Conservation (phyloP, 2,888 invertebrate genomes). For the Lucinisca nassula region DNA sequence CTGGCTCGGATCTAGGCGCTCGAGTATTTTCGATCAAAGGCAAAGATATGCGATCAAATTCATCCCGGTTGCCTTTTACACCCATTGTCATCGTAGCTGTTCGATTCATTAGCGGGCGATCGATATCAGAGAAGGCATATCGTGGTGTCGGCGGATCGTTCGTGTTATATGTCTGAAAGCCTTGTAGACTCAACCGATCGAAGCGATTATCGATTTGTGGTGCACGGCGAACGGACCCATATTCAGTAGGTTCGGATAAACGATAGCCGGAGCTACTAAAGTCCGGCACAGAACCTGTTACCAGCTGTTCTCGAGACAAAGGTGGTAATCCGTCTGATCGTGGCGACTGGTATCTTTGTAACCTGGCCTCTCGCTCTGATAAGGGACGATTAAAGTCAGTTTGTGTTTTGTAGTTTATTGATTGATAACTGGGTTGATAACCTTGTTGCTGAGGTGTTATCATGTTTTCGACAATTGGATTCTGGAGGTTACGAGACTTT, state of each 20-base stretch:
- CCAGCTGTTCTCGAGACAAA: slow-evolving; percentile 30
- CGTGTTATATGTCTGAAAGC: slow-evolving; percentile 31
- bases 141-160: slow-evolving; percentile 64
- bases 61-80: slow-evolving; percentile 31
- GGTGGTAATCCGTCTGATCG: slow-evolving; percentile 50
- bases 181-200: slow-evolving; percentile 25
- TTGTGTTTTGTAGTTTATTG: slow-evolving; percentile 1
- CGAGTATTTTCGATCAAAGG: slow-evolving; percentile 53
- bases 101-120: slow-evolving; percentile 12
- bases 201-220: slow-evolving; percentile 44
- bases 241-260: slow-evolving; percentile 5
- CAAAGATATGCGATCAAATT: slow-evolving; percentile 42
- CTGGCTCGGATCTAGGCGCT: slow-evolving; percentile 49
- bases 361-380: slow-evolving; percentile 7
- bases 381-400: background rate
- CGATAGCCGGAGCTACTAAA: slow-evolving; percentile 53
- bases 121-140: slow-evolving; percentile 33
- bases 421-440: background rate
- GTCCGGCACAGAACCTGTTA: slow-evolving; percentile 59
- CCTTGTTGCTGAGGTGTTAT: background rate
- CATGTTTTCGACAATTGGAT: background rate
- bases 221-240: slow-evolving; percentile 32
- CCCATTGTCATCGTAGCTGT: background rate
- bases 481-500: background rate
- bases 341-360: slow-evolving; percentile 25